phyloP scores from a whole-genome alignment of 2,888 invertebrate species.

The Phanerotoma sp. region DNA sequence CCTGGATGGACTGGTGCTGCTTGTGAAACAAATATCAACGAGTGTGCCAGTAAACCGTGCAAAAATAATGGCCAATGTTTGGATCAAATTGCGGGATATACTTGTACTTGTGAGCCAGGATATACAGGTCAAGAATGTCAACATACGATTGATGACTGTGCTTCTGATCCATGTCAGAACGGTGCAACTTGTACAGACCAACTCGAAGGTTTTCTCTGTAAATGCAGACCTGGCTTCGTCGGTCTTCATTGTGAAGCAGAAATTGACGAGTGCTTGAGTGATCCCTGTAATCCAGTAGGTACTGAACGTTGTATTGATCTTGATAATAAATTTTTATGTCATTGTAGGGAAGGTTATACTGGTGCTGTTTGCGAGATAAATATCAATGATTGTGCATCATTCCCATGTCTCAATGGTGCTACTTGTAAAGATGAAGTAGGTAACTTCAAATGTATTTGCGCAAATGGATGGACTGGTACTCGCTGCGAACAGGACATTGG shows the following conservation, averaged over 20 bases:
- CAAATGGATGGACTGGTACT: constrained; percentile 83
- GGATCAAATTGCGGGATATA: constrained; percentile 80
- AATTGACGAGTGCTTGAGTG: constrained; percentile 88
- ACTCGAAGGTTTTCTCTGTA: constrained; percentile 87
- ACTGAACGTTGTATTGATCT: constrained; percentile 88
- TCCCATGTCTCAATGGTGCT: constrained; percentile 88
- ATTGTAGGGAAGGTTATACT: constrained; percentile 85
- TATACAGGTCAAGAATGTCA: constrained; percentile 93
- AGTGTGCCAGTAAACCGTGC: constrained; percentile 87
- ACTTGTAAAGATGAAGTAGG: constrained; percentile 84
- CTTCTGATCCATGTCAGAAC: constrained; percentile 87
- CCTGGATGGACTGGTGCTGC: constrained; percentile 86
- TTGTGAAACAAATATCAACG: constrained; percentile 90
- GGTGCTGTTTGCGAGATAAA: constrained; percentile 84
- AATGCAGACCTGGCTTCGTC: constrained; percentile 89
- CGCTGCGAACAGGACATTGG: constrained; percentile 87
- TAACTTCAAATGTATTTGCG: constrained; percentile 79
- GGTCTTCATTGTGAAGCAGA: constrained; percentile 93
- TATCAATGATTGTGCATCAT: constrained; percentile 82
- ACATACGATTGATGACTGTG: constrained; percentile 90
- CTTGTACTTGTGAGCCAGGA: constrained; percentile 90
- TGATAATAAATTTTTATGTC: constrained; percentile 83
- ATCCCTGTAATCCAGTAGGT: constrained; percentile 87
- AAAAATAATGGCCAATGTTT: constrained; percentile 90
- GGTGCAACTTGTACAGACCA: constrained; percentile 87